phyloP scores from a whole-genome alignment of 2,888 invertebrate species.

The Xestia xanthographa region DNA sequence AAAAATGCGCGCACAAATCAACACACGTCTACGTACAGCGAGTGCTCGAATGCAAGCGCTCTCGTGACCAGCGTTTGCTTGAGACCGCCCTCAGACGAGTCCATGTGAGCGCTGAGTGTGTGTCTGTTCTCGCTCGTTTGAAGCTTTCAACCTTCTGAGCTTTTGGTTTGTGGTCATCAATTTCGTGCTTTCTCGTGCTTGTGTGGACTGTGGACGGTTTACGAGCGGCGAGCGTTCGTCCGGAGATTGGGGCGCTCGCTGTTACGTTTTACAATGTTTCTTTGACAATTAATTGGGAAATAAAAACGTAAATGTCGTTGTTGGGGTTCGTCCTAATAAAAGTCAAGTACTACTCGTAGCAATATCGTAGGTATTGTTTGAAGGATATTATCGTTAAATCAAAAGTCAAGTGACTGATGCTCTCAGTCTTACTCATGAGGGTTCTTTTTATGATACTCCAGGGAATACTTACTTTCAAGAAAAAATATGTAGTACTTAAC shows the following conservation, averaged over 20 bases:
- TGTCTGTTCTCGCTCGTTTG: neutral
- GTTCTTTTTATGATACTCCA: neutral
- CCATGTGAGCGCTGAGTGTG: neutral
- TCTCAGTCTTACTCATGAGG: neutral
- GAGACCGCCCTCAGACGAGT: neutral
- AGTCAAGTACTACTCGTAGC: neutral
- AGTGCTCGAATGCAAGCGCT: neutral
- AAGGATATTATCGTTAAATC: neutral
- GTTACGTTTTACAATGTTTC: slow-evolving; percentile 32
- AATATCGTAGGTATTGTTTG: no score
- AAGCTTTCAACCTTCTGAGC: neutral
- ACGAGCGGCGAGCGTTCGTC: slow-evolving; percentile 21
- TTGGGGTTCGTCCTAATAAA: neutral
- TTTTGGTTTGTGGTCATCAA: neutral
- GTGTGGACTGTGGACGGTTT: slow-evolving; percentile 24
- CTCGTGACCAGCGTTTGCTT: neutral
- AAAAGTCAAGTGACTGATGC: neutral
- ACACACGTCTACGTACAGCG: neutral
- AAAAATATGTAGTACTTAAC: neutral
- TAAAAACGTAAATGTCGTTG: neutral
- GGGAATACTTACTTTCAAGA: neutral
- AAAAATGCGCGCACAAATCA: neutral
- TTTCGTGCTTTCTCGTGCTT: slow-evolving; percentile 13
- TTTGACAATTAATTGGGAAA: slow-evolving; percentile 22
- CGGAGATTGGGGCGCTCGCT: slow-evolving; percentile 22